phyloP scores from a whole-genome alignment of 2,888 invertebrate genomes.

The Copidosoma aretas region DNA sequence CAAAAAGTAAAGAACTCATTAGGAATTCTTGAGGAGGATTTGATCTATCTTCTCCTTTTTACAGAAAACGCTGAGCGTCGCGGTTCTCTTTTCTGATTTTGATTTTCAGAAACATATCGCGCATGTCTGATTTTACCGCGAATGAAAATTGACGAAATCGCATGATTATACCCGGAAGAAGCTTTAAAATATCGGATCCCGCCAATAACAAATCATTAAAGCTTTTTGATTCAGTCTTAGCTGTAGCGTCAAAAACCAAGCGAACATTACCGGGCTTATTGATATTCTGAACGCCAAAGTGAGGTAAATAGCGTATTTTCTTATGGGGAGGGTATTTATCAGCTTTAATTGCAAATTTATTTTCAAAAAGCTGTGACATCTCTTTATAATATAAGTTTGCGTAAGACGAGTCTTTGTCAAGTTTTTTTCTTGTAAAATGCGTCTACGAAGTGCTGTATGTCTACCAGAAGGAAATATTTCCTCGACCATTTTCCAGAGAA shows the following conservation, averaged over 20 bases:
- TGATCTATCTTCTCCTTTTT: not conserved
- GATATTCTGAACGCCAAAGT: constrained; percentile 1
- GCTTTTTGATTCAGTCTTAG: not conserved
- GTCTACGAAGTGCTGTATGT: not conserved
- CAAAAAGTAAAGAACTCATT: not conserved
- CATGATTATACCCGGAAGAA: not conserved
- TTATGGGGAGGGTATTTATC: not conserved
- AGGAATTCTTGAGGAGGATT: not conserved
- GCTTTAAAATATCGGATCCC: constrained; percentile 1
- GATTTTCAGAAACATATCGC: not conserved
- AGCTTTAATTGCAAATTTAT: not conserved
- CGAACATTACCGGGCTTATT: constrained; percentile 8
- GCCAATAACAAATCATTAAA: constrained; percentile 3
- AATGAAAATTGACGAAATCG: not conserved
- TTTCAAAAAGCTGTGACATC: not conserved
- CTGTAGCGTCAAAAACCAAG: not conserved
- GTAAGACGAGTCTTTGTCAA: no score
- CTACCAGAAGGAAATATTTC: not conserved
- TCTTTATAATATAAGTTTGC: not conserved
- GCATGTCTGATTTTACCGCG: not conserved
- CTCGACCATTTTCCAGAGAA: not conserved
- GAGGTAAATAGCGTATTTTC: not conserved
- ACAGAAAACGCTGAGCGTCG: constrained; percentile 2
- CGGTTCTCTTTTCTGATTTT: not conserved
- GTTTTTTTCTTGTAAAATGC: not conserved